A percentile compares a stretch with the other conserved stretches of the same genome.
These are phyloP conservation scores for Hippocampus barbouri DNA, from an alignment of 2,113 vertebrate genomes.

Conservation along the genomic window DNA sequence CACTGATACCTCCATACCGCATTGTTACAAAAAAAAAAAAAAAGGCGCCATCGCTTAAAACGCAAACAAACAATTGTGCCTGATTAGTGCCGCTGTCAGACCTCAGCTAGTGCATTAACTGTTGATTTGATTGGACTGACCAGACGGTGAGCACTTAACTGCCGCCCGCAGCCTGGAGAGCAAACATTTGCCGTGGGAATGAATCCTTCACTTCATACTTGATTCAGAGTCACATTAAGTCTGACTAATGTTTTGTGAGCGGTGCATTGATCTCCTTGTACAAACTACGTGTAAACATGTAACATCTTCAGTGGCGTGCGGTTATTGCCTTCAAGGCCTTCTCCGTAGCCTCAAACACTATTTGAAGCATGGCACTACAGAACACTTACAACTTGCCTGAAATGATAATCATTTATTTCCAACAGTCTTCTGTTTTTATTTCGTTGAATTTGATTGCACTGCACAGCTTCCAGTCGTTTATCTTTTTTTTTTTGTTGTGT, in stretches of 20 bases:
- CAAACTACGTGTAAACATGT: background rate
- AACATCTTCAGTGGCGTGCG: too few relatives aligned
- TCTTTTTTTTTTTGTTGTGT: too few relatives aligned
- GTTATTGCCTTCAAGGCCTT: too few relatives aligned
- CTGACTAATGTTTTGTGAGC: background rate
- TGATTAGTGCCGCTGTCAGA: constrained; percentile 15
- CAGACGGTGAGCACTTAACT: constrained; percentile 23
- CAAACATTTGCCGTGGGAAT: constrained; percentile 8
- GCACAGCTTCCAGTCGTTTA: too few relatives aligned
- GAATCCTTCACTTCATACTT: constrained; percentile 1
- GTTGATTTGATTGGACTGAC: constrained; percentile 15
- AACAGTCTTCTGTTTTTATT: too few relatives aligned
- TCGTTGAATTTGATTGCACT: too few relatives aligned
- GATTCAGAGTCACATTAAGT: background rate
- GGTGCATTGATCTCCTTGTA: background rate
- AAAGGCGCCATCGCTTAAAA: constrained; percentile 3
- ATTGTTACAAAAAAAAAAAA: constrained; percentile 6
- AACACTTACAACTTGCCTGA: too few relatives aligned
- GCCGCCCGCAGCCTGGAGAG: constrained; percentile 9
- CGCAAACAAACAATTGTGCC: background rate
- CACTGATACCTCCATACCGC: background rate
- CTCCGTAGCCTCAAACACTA: too few relatives aligned
- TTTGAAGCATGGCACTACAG: too few relatives aligned
- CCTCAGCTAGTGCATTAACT: constrained; percentile 16
- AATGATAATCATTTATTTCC: too few relatives aligned